phyloP scores from a whole-genome alignment of 2,113 vertebrate species.

The Chiloscyllium plagiosum region DNA sequence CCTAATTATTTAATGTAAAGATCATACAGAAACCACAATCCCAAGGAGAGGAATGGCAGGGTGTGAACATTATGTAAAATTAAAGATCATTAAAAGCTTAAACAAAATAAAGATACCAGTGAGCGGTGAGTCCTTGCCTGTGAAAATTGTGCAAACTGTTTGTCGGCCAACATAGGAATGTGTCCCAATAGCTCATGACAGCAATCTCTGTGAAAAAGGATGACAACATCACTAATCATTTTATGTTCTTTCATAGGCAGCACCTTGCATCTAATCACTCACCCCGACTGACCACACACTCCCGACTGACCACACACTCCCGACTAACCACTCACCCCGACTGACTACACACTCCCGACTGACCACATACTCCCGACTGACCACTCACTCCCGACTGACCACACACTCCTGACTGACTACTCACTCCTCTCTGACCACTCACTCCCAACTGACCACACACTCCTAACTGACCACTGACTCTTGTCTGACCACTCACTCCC shows the following conservation, averaged over 20 bases:
- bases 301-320: background rate
- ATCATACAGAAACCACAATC: background rate
- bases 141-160: conserved; percentile 73
- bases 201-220: conserved; percentile 58
- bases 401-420: background rate
- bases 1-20: background rate
- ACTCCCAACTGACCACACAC: background rate
- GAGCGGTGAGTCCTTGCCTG: conserved; percentile 52
- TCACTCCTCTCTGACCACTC: background rate
- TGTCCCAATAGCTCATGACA: conserved; percentile 73
- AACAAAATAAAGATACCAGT: background rate
- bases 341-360: too few relatives aligned
- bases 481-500: too few relatives aligned
- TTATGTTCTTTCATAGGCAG: too few relatives aligned
- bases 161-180: conserved; percentile 70
- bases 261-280: background rate
- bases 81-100: background rate
- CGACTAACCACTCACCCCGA: too few relatives aligned
- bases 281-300: background rate
- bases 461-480: background rate
- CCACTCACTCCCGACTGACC: background rate
- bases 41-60: background rate
- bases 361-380: too few relatives aligned
- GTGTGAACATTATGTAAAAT: background rate
- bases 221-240: conserved; percentile 29